A percentile compares a stretch with the other conserved stretches of the same genome.
Evolutionary conservation across 2,888 invertebrate genomes (phyloP).

Genomic region (Drosophila hamatofila): DNA sequence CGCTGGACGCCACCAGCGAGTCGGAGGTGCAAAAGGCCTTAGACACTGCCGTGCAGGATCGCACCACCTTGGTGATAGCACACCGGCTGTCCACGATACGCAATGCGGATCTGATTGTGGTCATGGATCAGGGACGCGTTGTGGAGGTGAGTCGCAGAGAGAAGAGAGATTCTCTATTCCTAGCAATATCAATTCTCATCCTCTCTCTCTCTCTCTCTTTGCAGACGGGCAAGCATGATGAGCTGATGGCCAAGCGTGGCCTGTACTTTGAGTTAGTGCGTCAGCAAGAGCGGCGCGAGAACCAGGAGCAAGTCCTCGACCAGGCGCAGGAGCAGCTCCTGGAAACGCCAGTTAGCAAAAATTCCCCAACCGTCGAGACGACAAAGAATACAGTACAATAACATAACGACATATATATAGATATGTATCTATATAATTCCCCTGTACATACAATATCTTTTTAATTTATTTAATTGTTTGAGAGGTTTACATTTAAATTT

Average conservation of each 20-base stretch:
- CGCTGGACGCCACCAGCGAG: slow-evolving; percentile 96
- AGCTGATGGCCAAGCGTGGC: slow-evolving; percentile 91
- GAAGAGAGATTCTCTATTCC: not conserved
- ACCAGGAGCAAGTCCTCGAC: slow-evolving; percentile 53
- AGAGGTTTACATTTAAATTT: not conserved
- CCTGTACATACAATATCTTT: slow-evolving; percentile 46
- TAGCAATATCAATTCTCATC: not conserved
- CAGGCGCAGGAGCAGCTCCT: slow-evolving; percentile 5
- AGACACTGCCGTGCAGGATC: slow-evolving; percentile 92
- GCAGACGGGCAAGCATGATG: slow-evolving; percentile 94
- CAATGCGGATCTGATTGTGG: slow-evolving; percentile 96
- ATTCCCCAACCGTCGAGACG: slow-evolving; percentile 13
- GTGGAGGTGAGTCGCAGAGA: slow-evolving; percentile 90
- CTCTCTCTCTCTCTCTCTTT: slow-evolving; percentile 2
- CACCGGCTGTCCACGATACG: slow-evolving; percentile 96
- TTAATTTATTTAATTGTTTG: slow-evolving; percentile 40
- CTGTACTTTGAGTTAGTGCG: slow-evolving; percentile 94
- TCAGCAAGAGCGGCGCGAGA: slow-evolving; percentile 88
- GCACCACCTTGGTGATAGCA: slow-evolving; percentile 98
- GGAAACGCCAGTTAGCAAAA: slow-evolving; percentile 17
- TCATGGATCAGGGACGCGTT: slow-evolving; percentile 92
- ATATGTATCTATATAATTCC: slow-evolving; percentile 50
- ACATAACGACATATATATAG: slow-evolving; percentile 22
- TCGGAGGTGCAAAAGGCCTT: slow-evolving; percentile 95
- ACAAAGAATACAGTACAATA: slow-evolving; percentile 21